A percentile compares a stretch with the other conserved stretches of the same genome.
phyloP scores from a whole-genome alignment of 2,113 vertebrate species.

The Leucopsar rothschildi region DNA sequence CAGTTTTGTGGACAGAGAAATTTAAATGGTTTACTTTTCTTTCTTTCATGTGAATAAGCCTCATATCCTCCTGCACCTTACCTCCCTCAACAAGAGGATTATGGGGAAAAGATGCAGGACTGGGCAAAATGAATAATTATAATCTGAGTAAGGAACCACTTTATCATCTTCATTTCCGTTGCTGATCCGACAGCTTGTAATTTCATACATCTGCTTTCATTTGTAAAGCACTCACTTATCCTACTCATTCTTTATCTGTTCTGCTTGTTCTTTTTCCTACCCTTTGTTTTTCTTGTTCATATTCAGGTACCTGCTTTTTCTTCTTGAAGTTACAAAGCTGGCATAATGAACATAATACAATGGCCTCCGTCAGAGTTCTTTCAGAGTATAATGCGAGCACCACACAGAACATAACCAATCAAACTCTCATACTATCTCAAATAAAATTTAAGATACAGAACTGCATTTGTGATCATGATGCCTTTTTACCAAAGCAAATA shows the following conservation, averaged over 20 bases:
- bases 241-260: slow-evolving; percentile 71
- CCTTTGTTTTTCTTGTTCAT: slow-evolving; percentile 69
- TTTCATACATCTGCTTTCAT: slow-evolving; percentile 97
- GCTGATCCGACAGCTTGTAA: slow-evolving; percentile 92
- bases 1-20: slow-evolving; percentile 41
- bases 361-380: slow-evolving; percentile 27
- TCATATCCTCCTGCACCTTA: slow-evolving; percentile 24
- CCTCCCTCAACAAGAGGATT: slow-evolving; percentile 53
- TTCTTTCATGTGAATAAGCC: slow-evolving; percentile 54
- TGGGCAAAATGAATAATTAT: slow-evolving; percentile 88
- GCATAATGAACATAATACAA: slow-evolving; percentile 38
- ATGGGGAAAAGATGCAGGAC: slow-evolving; percentile 69
- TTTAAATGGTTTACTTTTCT: slow-evolving; percentile 50
- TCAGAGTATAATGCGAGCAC: slow-evolving; percentile 22
- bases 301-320: slow-evolving; percentile 61
- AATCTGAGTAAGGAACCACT: slow-evolving; percentile 85
- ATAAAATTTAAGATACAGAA: slow-evolving; percentile 34
- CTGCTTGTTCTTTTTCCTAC: slow-evolving; percentile 63
- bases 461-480: neutral
- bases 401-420: neutral
- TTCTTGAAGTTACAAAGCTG: slow-evolving; percentile 59
- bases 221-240: slow-evolving; percentile 89
- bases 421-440: neutral
- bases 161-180: slow-evolving; percentile 89
- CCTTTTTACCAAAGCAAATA: slow-evolving; percentile 41